Evolutionary conservation across 2,888 invertebrate genomes (phyloP).

Genomic region (Troides aeacus): DNA sequence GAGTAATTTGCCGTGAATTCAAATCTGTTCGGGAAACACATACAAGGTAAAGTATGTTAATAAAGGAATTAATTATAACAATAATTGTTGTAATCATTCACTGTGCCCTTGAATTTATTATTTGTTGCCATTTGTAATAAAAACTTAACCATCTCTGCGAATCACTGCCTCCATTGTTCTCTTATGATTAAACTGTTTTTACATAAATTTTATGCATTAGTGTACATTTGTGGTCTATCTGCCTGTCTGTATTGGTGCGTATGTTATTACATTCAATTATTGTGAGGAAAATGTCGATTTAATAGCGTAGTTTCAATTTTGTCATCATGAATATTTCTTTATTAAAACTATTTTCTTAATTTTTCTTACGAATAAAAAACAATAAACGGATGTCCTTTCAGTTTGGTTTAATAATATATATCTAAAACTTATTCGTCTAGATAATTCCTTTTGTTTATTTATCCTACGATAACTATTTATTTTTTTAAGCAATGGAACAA

Average conservation of each 20-base stretch:
- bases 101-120: constrained; percentile 29
- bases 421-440: no score
- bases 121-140: constrained; percentile 30
- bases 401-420: no score
- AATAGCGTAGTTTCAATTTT: no score
- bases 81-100: constrained; percentile 34
- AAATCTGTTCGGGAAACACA: constrained; percentile 41
- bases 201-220: constrained; percentile 12
- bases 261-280: background rate
- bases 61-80: constrained; percentile 38
- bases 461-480: background rate
- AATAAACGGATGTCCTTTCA: no score
- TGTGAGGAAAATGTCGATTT: background rate
- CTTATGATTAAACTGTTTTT: constrained; percentile 30
- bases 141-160: constrained; percentile 19
- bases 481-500: background rate
- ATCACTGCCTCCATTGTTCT: constrained; percentile 26
- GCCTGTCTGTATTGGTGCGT: background rate
- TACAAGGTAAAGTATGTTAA: constrained; percentile 50
- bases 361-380: no score
- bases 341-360: background rate
- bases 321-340: background rate
- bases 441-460: no score
- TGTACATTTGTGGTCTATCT: constrained; percentile 3
- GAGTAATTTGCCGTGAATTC: constrained; percentile 34